A percentile compares a stretch with the other conserved stretches of the same genome.
Conservation (phyloP, 2,888 invertebrate species). For the Brachypterus glaber region DNA sequence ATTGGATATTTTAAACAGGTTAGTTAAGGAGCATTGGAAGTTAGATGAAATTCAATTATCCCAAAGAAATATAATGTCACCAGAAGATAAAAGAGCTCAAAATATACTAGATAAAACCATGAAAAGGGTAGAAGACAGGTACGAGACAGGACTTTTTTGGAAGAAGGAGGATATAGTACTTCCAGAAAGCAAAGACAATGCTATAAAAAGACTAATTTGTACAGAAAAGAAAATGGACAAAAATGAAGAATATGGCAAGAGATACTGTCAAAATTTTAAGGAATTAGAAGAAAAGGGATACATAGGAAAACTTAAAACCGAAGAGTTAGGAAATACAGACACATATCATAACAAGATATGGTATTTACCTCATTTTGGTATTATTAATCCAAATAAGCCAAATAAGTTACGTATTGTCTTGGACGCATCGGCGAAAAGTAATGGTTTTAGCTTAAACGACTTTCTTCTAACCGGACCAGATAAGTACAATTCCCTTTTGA, state of each 20-base stretch:
- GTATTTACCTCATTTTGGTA: slow-evolving; percentile 7
- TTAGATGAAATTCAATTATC: slow-evolving; percentile 4
- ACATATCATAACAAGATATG: not conserved
- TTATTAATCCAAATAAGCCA: slow-evolving; percentile 3
- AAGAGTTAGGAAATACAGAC: too few relatives aligned
- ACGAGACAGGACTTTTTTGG: slow-evolving; percentile 11
- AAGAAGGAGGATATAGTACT: slow-evolving; percentile 8
- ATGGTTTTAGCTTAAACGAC: slow-evolving; percentile 4
- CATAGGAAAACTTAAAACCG: not conserved
- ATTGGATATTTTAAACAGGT: slow-evolving; percentile 4
- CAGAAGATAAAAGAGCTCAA: too few relatives aligned
- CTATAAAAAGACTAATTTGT: slow-evolving; percentile 6
- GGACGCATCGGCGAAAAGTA: slow-evolving; percentile 2
- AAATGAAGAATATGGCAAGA: too few relatives aligned
- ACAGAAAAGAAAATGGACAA: slow-evolving; percentile 10
- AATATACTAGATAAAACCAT: slow-evolving; percentile 5
- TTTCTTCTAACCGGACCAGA: slow-evolving; percentile 1
- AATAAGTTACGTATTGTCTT: slow-evolving; percentile 5
- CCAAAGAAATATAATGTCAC: slow-evolving; percentile 5
- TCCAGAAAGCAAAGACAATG: slow-evolving; percentile 9
- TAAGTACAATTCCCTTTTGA: slow-evolving; percentile 4
- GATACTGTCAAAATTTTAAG: too few relatives aligned
- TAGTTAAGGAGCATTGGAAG: slow-evolving; percentile 6
- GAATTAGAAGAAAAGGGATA: too few relatives aligned
- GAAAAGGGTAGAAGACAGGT: slow-evolving; percentile 8